These are phyloP conservation scores for Schizopygopsis pylzovi DNA, from an alignment of 2,797 vertebrate species.

Conservation along the genomic window DNA sequence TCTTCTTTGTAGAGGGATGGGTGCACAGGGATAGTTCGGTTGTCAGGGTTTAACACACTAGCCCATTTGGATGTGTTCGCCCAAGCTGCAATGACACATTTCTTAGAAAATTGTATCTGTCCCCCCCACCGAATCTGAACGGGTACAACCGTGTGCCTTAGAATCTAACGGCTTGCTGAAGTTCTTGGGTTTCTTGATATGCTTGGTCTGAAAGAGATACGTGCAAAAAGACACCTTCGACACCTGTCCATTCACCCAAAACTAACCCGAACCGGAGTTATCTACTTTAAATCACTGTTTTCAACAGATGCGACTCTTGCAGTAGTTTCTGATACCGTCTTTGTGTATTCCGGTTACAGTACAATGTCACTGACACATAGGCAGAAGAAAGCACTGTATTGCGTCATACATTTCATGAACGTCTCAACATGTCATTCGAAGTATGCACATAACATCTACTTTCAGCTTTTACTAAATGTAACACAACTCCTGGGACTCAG, in stretches of 20 bases:
- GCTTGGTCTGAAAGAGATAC: constrained; percentile 16
- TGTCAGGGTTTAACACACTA: constrained; percentile 73
- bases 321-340: background rate
- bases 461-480: constrained; percentile 3
- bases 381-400: background rate
- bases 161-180: constrained; percentile 15
- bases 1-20: constrained; percentile 75
- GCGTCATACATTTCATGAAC: background rate
- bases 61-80: constrained; percentile 68
- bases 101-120: constrained; percentile 67
- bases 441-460: background rate
- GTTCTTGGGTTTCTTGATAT: background rate
- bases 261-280: background rate
- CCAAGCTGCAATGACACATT: constrained; percentile 67
- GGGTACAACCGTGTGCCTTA: background rate
- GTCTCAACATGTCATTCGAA: background rate
- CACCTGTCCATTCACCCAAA: constrained; percentile 3
- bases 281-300: constrained; percentile 22
- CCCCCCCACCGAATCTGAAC: constrained; percentile 49
- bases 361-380: background rate
- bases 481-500: background rate
- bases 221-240: constrained; percentile 25
- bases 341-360: constrained; percentile 18
- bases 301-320: background rate
- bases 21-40: constrained; percentile 78